Conservation (phyloP, 2,797 vertebrate species). For the Aulostomus chinensis region DNA sequence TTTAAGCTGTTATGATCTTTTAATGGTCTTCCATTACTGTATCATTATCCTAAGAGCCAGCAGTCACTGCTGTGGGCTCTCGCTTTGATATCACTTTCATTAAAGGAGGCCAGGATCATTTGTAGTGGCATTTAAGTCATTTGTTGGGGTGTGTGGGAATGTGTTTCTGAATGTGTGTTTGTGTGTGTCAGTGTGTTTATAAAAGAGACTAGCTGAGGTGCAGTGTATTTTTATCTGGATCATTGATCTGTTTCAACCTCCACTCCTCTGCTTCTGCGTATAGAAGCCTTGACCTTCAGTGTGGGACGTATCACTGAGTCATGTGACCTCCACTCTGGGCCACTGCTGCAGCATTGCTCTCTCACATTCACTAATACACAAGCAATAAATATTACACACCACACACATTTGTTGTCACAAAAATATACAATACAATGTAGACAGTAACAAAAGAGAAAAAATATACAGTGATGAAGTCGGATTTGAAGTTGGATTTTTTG, state of each 20-base stretch:
- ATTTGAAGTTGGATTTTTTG: too few species aligned
- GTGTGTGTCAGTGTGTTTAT: slow-evolving; percentile 56
- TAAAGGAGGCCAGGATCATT: slow-evolving; percentile 70
- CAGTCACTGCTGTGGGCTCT: slow-evolving; percentile 49
- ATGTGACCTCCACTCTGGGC: slow-evolving; percentile 68
- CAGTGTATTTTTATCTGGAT: slow-evolving; percentile 80
- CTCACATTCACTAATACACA: slow-evolving; percentile 19
- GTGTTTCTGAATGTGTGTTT: slow-evolving; percentile 49
- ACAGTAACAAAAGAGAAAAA: too few species aligned
- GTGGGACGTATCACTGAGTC: slow-evolving; percentile 74
- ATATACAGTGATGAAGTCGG: too few species aligned
- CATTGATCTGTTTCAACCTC: slow-evolving; percentile 77
- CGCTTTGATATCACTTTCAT: slow-evolving; percentile 75
- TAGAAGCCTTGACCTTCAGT: slow-evolving; percentile 79
- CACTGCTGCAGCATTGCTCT: slow-evolving; percentile 42
- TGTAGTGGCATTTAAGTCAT: slow-evolving; percentile 70
- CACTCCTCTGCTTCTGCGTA: slow-evolving; percentile 64
- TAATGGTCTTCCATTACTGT: slow-evolving; percentile 76
- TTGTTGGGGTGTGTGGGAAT: slow-evolving; percentile 57
- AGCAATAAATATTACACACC: slow-evolving; percentile 23
- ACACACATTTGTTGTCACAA: neutral
- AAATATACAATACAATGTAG: too few species aligned
- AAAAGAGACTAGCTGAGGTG: slow-evolving; percentile 66
- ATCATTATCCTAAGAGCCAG: slow-evolving; percentile 64
- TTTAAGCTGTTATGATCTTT: slow-evolving; percentile 79